Evolutionary conservation across 2,888 invertebrate genomes (phyloP).

Genomic region (Scaptomyza cyrtandrae): DNA sequence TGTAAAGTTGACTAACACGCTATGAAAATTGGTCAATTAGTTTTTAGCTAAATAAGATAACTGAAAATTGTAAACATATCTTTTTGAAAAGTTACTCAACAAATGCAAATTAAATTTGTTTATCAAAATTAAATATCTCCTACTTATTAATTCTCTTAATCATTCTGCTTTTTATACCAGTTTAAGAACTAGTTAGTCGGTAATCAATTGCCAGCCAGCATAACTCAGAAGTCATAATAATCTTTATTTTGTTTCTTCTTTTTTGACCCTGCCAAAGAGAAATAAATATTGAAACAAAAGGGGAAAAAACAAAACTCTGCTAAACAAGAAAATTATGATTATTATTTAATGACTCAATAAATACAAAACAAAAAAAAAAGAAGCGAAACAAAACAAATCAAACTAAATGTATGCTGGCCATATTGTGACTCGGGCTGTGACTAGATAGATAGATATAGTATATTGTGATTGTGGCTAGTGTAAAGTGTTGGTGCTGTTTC

Average conservation of each 20-base stretch:
- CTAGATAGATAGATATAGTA: constrained; percentile 10
- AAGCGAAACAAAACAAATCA: constrained; percentile 48
- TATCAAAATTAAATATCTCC: too few relatives aligned
- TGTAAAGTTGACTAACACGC: constrained; percentile 1
- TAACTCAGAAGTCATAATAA: background rate
- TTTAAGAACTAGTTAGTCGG: constrained; percentile 5
- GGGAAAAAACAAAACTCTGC: background rate
- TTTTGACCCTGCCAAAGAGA: background rate
- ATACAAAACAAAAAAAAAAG: constrained; percentile 53
- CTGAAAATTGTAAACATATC: too few relatives aligned
- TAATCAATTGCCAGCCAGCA: constrained; percentile 4
- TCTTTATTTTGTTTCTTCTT: background rate
- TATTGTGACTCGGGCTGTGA: constrained; percentile 37
- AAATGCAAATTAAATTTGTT: too few relatives aligned
- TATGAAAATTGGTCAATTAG: constrained; percentile 10
- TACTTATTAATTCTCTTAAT: background rate
- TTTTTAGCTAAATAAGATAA: background rate
- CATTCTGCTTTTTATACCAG: background rate
- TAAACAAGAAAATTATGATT: constrained; percentile 66
- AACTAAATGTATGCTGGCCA: constrained; percentile 34
- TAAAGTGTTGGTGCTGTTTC: constrained; percentile 35
- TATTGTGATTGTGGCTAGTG: constrained; percentile 26
- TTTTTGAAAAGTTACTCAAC: background rate
- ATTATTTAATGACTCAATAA: constrained; percentile 76
- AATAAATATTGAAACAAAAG: background rate